Base-by-base conservation (phyloP, 2,888 invertebrate species). In the Ochropleura plecta region DNA sequence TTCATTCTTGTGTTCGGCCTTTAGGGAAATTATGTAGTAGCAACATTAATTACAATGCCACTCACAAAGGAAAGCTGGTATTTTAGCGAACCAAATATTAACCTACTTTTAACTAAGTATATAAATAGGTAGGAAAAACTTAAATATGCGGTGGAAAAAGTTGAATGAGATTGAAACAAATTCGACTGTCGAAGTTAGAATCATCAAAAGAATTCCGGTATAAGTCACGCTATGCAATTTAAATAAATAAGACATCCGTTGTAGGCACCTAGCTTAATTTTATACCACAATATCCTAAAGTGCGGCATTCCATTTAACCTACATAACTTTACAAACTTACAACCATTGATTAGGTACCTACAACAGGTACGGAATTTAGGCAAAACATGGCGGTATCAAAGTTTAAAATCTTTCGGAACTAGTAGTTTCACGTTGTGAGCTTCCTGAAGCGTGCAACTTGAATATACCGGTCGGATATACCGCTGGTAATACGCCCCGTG, bases 1-100 rank as follows among this genome's bases (percentile, higher is more conserved):
- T 84, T 84, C 81, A 64, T 64, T 84, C 72, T 82, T 84, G 64
- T 81, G 57, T 84, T 80, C 30, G 84, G 84, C 85, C 82, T 85
- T 75, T 76, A 64, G 78, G 85, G 85, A 85, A 87, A 86, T 86
- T 82, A 87, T 77, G 75, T 82, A 78, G 80, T 64, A 53, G 72
- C 64, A 57, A 85, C 76, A 68, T 87, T 86, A 86, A 86, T 86
- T 86, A 85, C 73, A 57, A 78, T 75, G 76, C 74, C 64, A 71
- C 66, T 75, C 69, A 68, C 73, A 85, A 83, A 73, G 59, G 49
- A 75, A 59, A 72, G 18, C 64, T 51, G 64, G 49, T 68, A 49
- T 70, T 75, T 78, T 40, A 69, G 63, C 68, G 60, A 73, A 78
- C 66, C 69, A 70, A 84, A 70, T 81, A 68, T 76, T 76, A 75